phyloP scores from a whole-genome alignment of 2,113 vertebrate genomes.

The Phocoena sinus region DNA sequence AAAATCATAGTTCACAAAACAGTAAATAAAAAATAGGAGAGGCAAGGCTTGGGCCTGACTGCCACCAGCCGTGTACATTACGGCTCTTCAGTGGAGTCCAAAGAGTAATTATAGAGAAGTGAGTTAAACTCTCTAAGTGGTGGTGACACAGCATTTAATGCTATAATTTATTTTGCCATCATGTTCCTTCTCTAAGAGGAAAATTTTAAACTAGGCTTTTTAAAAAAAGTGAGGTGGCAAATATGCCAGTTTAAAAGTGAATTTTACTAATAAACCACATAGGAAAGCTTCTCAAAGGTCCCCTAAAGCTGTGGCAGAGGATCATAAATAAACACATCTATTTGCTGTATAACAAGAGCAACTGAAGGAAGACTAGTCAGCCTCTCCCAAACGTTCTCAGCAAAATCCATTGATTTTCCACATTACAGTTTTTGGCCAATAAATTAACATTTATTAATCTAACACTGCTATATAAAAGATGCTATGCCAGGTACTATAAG shows the following conservation, averaged over 20 bases:
- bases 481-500: background rate
- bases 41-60: background rate
- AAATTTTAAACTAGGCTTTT: background rate
- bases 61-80: background rate
- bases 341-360: background rate
- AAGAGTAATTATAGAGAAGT: conserved; percentile 59
- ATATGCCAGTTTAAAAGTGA: background rate
- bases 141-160: conserved; percentile 27
- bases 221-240: background rate
- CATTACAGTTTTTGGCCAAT: background rate
- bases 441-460: background rate
- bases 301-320: background rate
- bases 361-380: background rate
- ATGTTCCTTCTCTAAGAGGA: conserved; percentile 12
- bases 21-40: conserved; percentile 60
- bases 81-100: conserved; percentile 19
- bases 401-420: background rate
- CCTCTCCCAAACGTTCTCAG: background rate
- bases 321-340: conserved; percentile 22
- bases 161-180: background rate
- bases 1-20: conserved; percentile 60
- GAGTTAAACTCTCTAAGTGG: conserved; percentile 31
- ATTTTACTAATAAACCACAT: background rate
- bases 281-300: background rate
- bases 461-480: background rate